A percentile compares a stretch with the other conserved stretches of the same genome.
Conservation (phyloP, 2,888 invertebrate genomes). For the Lochmaea capreae region DNA sequence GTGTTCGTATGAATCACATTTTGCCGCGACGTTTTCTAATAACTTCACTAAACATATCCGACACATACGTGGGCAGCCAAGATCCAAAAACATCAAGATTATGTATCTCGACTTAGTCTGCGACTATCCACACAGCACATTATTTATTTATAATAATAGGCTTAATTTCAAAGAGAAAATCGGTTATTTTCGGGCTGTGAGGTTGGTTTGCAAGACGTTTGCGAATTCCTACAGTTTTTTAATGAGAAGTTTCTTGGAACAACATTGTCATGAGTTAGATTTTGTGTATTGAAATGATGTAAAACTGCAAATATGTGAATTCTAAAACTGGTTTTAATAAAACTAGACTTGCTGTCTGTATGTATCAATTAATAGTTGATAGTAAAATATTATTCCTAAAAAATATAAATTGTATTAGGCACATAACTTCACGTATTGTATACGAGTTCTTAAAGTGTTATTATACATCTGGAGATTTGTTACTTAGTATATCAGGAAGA, state of each 20-base stretch:
- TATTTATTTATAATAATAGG: slow-evolving; percentile 29
- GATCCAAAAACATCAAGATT: slow-evolving; percentile 20
- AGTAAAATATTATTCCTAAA: too few species aligned
- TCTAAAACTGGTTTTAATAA: neutral
- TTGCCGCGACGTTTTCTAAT: slow-evolving; percentile 27
- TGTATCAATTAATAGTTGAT: too few species aligned
- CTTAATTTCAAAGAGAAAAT: slow-evolving; percentile 16
- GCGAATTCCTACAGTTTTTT: neutral
- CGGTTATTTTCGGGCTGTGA: slow-evolving; percentile 8
- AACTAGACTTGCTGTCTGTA: neutral
- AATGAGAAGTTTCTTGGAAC: neutral
- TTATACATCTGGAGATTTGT: too few species aligned
- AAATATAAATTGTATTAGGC: too few species aligned
- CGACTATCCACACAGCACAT: slow-evolving; percentile 11
- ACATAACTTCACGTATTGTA: too few species aligned
- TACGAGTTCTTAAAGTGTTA: too few species aligned
- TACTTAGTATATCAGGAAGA: too few species aligned
- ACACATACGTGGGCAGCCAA: slow-evolving; percentile 21
- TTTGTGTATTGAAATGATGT: neutral
- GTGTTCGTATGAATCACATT: slow-evolving; percentile 25
- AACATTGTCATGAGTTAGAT: neutral
- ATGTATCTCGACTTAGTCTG: slow-evolving; percentile 12
- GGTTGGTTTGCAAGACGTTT: neutral
- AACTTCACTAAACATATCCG: slow-evolving; percentile 23
- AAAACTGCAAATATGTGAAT: neutral